These are phyloP conservation scores for Cotesia chilonis DNA, from an alignment of 1,140 invertebrate species.

Conservation along the genomic window DNA sequence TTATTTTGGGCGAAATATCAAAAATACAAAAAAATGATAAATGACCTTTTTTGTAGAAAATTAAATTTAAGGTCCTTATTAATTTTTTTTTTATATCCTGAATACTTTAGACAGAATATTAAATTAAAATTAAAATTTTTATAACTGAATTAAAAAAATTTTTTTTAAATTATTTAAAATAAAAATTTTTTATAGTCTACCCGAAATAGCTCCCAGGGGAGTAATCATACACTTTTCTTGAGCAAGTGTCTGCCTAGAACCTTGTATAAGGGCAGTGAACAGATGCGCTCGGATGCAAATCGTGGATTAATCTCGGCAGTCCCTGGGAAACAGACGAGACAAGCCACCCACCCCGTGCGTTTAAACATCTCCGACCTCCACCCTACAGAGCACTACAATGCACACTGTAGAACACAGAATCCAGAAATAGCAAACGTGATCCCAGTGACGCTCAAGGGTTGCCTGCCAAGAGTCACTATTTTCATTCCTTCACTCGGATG, in stretches of 20 bases:
- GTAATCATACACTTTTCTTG: conserved; percentile 33
- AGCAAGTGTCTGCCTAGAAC: conserved; percentile 11
- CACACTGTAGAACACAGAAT: background rate
- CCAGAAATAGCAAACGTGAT: conserved; percentile 21
- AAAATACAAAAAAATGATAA: too few relatives aligned
- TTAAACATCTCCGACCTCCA: background rate
- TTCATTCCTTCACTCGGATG: conserved; percentile 32
- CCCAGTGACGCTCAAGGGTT: conserved; percentile 41
- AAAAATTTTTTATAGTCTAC: background rate
- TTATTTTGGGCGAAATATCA: too few relatives aligned
- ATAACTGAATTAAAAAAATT: background rate
- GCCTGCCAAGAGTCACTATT: conserved; percentile 55
- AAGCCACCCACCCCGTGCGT: conserved; percentile 11
- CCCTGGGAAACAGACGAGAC: conserved; percentile 39
- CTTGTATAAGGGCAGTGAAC: conserved; percentile 40
- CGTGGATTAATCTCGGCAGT: conserved; percentile 59
- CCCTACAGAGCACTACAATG: background rate
- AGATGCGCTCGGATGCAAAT: conserved; percentile 61
- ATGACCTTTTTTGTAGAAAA: too few relatives aligned
- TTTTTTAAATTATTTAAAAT: background rate
- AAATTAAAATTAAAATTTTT: too few relatives aligned
- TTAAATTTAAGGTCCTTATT: too few relatives aligned
- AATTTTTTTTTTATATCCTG: too few relatives aligned
- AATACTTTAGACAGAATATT: too few relatives aligned
- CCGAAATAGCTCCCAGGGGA: conserved; percentile 33